A percentile compares a stretch with the other conserved stretches of the same genome.
These are phyloP conservation scores for Ciconia boyciana DNA, from an alignment of 2,113 vertebrate species.

Conservation along the genomic window DNA sequence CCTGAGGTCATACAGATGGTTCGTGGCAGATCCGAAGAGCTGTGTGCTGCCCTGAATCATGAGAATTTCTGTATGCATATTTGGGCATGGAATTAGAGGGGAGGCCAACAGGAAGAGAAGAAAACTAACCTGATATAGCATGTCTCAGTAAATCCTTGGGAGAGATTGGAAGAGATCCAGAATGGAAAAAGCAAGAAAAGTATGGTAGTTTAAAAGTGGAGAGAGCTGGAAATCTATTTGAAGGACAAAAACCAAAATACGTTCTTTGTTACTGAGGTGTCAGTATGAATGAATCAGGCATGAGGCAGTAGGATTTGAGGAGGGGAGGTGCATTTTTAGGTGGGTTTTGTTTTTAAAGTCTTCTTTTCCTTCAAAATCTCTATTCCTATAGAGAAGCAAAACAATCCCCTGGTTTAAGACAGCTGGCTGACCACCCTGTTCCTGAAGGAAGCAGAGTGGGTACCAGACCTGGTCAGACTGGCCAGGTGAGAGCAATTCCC, in stretches of 20 bases:
- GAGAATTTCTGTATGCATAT: not conserved
- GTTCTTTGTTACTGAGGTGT: not conserved
- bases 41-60: not conserved
- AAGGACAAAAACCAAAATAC: not conserved
- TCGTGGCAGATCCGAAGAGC: not conserved
- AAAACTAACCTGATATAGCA: not conserved
- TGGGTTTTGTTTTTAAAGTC: not conserved
- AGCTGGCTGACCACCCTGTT: not conserved
- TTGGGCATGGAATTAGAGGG: not conserved
- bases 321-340: not conserved
- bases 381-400: not conserved
- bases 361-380: not conserved
- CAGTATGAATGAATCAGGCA: not conserved
- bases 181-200: not conserved
- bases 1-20: not conserved
- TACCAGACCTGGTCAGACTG: not conserved
- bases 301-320: not conserved
- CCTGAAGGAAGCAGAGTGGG: not conserved
- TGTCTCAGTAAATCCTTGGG: not conserved
- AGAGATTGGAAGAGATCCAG: not conserved
- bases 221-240: not conserved
- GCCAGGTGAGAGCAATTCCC: not conserved
- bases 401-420: not conserved
- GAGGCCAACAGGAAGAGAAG: not conserved
- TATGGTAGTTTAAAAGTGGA: not conserved